phyloP scores from a whole-genome alignment of 1,140 invertebrate genomes.

The Aphidius ervi region DNA sequence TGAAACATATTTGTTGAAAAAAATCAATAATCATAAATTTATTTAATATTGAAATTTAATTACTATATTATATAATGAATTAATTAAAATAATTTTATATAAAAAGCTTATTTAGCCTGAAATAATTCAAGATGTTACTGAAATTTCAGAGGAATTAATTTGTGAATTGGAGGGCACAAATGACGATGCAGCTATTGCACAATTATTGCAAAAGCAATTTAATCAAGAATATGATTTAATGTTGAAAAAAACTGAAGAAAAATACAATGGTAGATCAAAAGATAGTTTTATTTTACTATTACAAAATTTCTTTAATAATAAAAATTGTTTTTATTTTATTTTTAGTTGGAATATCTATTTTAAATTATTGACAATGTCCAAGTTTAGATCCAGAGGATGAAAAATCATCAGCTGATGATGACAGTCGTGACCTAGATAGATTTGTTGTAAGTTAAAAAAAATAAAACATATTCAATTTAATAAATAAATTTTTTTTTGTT shows the following conservation, averaged over 20 bases:
- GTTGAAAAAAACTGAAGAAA: constrained; percentile 72
- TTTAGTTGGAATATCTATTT: constrained; percentile 44
- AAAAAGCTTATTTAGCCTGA: no score
- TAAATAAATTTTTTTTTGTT: not conserved
- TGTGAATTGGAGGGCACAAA: no score
- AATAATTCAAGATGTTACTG: no score
- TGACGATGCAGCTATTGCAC: no score
- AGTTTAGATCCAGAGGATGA: constrained; percentile 41
- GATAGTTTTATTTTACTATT: constrained; percentile 51
- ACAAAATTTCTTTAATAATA: constrained; percentile 39
- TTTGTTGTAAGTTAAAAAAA: constrained; percentile 58
- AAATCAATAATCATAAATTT: no score
- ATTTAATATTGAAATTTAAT: no score
- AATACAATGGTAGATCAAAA: constrained; percentile 69
- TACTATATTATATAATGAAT: no score
- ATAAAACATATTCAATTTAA: not conserved
- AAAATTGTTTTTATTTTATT: constrained; percentile 19
- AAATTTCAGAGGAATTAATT: no score
- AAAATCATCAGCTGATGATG: constrained; percentile 41
- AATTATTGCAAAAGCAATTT: no score
- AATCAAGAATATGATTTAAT: no score
- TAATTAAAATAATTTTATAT: no score
- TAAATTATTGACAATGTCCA: constrained; percentile 38
- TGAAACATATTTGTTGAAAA: no score
- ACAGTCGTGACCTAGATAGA: constrained; percentile 69